These are phyloP conservation scores for Drosophila anomelani DNA, from an alignment of 2,888 invertebrate genomes.

Conservation along the genomic window DNA sequence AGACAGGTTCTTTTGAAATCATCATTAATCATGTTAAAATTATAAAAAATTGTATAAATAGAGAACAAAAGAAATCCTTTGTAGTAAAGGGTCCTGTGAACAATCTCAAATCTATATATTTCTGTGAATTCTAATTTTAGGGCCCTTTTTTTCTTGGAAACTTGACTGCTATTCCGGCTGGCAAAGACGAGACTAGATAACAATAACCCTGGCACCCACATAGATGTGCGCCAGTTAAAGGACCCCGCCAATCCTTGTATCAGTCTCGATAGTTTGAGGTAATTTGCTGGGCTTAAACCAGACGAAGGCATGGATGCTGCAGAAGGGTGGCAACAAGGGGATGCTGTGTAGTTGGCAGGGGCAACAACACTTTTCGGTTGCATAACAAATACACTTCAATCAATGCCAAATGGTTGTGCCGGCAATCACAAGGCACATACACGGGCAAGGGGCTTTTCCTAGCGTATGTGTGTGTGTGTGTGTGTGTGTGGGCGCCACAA, in stretches of 20 bases:
- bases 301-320: conserved; percentile 1
- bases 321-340: neutral
- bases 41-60: too few relatives aligned
- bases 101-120: too few relatives aligned
- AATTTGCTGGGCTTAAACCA: conserved; percentile 56
- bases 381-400: conserved; percentile 79
- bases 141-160: neutral
- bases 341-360: conserved; percentile 25
- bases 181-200: conserved; percentile 16
- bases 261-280: conserved; percentile 56
- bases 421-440: conserved; percentile 63
- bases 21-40: too few relatives aligned
- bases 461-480: conserved; percentile 41
- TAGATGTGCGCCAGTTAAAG: conserved; percentile 41
- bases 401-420: conserved; percentile 74
- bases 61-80: too few relatives aligned
- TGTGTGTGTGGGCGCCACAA: conserved; percentile 71
- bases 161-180: conserved; percentile 10
- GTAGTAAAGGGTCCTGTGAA: too few relatives aligned
- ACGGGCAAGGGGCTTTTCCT: neutral
- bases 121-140: neutral
- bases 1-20: too few relatives aligned
- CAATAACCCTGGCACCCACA: neutral
- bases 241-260: conserved; percentile 52
- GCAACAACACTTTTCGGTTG: conserved; percentile 65